A percentile compares a stretch with the other conserved stretches of the same genome.
These are phyloP conservation scores for Clarias laeviceps DNA, from an alignment of 2,797 vertebrate genomes.

Conservation along the genomic window DNA sequence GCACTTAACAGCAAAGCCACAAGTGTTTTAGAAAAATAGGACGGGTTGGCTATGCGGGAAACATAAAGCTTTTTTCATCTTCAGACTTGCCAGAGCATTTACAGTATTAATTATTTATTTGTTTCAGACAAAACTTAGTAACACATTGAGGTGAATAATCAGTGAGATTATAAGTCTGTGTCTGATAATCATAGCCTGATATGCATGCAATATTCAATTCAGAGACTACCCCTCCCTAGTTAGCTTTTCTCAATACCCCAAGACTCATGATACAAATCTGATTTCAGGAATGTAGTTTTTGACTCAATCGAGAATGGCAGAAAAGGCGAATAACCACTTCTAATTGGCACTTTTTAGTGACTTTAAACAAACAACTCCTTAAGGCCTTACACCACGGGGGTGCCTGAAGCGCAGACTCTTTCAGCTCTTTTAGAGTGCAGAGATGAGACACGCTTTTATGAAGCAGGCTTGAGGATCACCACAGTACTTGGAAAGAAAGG, in stretches of 20 bases:
- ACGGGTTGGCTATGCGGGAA: not conserved
- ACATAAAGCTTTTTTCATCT: not conserved
- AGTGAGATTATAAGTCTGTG: not conserved
- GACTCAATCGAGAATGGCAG: not conserved
- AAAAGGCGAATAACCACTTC: not conserved
- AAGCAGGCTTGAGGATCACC: not conserved
- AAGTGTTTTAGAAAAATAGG: not conserved
- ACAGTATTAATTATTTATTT: not conserved
- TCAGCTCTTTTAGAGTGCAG: not conserved
- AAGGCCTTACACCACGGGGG: not conserved
- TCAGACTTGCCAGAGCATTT: no score
- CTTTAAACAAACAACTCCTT: conserved; percentile 1
- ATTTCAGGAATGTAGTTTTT: not conserved
- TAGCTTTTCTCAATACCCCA: not conserved
- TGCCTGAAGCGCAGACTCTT: conserved; percentile 2
- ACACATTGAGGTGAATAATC: not conserved
- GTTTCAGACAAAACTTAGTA: not conserved
- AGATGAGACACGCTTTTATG: not conserved
- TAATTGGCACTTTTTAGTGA: not conserved
- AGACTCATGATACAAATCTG: not conserved
- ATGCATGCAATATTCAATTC: not conserved
- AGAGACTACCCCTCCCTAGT: not conserved
- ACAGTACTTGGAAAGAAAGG: not conserved
- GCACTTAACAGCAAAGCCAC: not conserved
- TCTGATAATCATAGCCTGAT: not conserved